Evolutionary conservation across 2,888 invertebrate species (phyloP), one percentile per base, ranked within the genome.

Genomic region (Eupeodes luniger): DNA sequence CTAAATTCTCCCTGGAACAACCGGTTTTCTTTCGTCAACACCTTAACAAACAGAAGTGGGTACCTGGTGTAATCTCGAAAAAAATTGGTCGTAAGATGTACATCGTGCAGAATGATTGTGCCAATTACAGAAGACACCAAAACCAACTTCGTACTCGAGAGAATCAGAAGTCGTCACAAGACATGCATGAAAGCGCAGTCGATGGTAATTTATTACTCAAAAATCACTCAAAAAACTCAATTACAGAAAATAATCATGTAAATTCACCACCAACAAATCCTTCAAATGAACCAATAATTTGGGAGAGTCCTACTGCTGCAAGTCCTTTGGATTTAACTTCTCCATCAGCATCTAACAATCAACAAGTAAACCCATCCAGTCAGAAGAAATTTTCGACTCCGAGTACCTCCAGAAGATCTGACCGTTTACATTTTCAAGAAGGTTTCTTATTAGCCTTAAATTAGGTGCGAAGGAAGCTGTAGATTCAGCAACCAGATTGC

Each of bases 61-160:
- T 34, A 27, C 57, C 86, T 40, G 76, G 66, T 57, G 57, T 44
- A 5, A 40, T 57, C 16, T 57, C n/a, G 5, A 72, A 72, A 44
- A 57, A 47, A 4, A 57, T 72, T 57, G 70, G 70, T 59, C 19
- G 57, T 34, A 47, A 44, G n/a, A n/a, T n/a, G n/a, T n/a, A n/a
- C n/a, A n/a, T n/a, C n/a, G n/a, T n/a, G n/a, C n/a, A n/a, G n/a
- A n/a, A n/a, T n/a, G n/a, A n/a, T n/a, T n/a, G n/a, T n/a, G 57
- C 27, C 16, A 57, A 72, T 27, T 57, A 57, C 47, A 72, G 47
- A 59, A 55, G 70, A 40, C 70, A 55, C 55, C 70, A 70, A 55
- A 70, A 70, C 55, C 70, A 70, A 55, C 70, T 70, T 57, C 55
- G 55, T 19, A 55, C 10, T 55, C 19, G 19, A 19, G 55, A 55